A percentile compares a stretch with the other conserved stretches of the same genome.
These are phyloP conservation scores for Callorhinus ursinus DNA, from an alignment of 2,113 vertebrate species.

Conservation along the genomic window DNA sequence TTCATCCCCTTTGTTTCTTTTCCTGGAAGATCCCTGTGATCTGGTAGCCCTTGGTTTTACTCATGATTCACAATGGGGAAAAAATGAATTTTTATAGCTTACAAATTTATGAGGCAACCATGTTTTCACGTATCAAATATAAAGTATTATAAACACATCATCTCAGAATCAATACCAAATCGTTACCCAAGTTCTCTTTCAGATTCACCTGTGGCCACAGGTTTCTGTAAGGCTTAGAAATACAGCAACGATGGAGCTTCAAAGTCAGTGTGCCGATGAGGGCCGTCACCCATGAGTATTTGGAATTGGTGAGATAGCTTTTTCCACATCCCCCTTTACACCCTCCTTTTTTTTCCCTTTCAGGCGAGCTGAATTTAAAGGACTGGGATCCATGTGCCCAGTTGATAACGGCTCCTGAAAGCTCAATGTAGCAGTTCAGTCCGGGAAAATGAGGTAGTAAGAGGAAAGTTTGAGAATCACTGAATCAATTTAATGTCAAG, in stretches of 20 bases:
- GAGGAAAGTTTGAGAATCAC: not conserved
- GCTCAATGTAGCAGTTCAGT: not conserved
- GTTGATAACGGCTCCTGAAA: not conserved
- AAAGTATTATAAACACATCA: not conserved
- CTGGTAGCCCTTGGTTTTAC: not conserved
- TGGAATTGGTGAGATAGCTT: not conserved
- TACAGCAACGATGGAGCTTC: too few relatives aligned
- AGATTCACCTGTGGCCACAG: not conserved
- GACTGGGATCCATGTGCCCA: not conserved
- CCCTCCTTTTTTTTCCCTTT: accelerated
- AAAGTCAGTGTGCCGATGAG: too few relatives aligned
- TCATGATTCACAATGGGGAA: not conserved
- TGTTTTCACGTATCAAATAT: not conserved
- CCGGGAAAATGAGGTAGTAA: not conserved
- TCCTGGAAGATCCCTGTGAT: not conserved
- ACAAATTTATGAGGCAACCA: not conserved
- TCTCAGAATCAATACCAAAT: not conserved
- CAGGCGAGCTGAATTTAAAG: not conserved
- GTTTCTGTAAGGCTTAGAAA: not conserved
- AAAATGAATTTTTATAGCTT: not conserved
- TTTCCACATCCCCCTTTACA: not conserved
- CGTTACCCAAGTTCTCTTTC: not conserved
- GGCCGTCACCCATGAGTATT: not conserved
- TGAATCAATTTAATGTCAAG: not conserved
- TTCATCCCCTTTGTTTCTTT: not conserved